Percentiles rank a stretch among this genome's conserved stretches.
phyloP scores from a whole-genome alignment of 1,140 invertebrate genomes.

The Drosophila kohkoa region DNA sequence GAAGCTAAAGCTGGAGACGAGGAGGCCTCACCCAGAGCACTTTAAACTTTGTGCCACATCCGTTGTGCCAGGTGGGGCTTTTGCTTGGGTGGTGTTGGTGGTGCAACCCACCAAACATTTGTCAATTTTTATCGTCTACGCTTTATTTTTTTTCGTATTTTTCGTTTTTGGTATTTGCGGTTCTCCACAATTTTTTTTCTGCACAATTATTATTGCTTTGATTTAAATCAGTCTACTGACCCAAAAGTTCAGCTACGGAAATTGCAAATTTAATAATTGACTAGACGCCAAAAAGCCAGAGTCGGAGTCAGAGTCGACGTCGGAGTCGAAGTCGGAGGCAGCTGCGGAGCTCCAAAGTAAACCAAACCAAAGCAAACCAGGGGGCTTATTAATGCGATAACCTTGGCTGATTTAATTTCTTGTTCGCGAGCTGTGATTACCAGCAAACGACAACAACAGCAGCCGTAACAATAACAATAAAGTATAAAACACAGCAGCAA shows the following conservation, averaged over 20 bases:
- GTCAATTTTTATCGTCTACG: slow-evolving; percentile 65
- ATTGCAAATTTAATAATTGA: slow-evolving; percentile 85
- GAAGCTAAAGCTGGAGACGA: background rate
- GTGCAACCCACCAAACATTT: slow-evolving; percentile 53
- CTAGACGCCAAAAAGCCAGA: slow-evolving; percentile 51
- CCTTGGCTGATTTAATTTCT: slow-evolving; percentile 83
- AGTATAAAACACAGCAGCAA: slow-evolving; percentile 41
- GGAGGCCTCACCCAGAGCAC: slow-evolving; percentile 61
- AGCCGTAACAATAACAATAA: slow-evolving; percentile 31
- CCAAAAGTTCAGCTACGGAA: slow-evolving; percentile 84
- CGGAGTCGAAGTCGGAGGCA: slow-evolving; percentile 3
- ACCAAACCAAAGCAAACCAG: slow-evolving; percentile 47
- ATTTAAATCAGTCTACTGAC: slow-evolving; percentile 84
- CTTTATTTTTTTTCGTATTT: background rate
- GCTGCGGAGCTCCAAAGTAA: background rate
- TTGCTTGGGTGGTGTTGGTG: slow-evolving; percentile 41
- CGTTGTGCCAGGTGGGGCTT: slow-evolving; percentile 42
- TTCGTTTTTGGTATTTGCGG: slow-evolving; percentile 50
- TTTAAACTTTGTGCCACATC: slow-evolving; percentile 64
- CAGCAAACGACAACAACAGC: slow-evolving; percentile 37
- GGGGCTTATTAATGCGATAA: slow-evolving; percentile 84
- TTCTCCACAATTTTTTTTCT: slow-evolving; percentile 30
- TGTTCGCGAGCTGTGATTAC: slow-evolving; percentile 73
- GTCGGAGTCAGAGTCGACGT: slow-evolving; percentile 23
- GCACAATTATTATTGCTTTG: slow-evolving; percentile 84